phyloP scores from a whole-genome alignment of 2,113 vertebrate species.

The Hirundichthys speculiger region DNA sequence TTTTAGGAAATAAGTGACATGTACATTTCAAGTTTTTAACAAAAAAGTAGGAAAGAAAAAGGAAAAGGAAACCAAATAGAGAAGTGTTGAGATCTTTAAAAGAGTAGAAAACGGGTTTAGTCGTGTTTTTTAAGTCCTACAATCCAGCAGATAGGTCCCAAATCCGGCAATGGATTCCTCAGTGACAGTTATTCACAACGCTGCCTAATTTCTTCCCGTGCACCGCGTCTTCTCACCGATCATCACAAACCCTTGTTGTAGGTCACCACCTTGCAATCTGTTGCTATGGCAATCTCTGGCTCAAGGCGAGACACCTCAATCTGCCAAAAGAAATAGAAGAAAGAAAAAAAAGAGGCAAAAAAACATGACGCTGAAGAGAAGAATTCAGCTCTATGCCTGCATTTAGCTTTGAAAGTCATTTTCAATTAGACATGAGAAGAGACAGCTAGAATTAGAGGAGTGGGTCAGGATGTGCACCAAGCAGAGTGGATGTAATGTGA shows the following conservation, averaged over 20 bases:
- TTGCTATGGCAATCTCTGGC: slow-evolving; percentile 93
- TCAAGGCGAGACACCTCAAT: slow-evolving; percentile 93
- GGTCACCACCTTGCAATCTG: slow-evolving; percentile 89
- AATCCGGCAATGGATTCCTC: slow-evolving; percentile 11
- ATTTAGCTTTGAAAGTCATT: slow-evolving; percentile 21
- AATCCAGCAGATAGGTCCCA: slow-evolving; percentile 2
- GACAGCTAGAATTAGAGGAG: slow-evolving; percentile 21
- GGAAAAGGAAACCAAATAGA: not conserved
- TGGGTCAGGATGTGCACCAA: slow-evolving; percentile 28
- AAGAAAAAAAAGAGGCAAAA: not conserved
- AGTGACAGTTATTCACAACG: slow-evolving; percentile 16
- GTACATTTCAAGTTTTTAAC: not conserved
- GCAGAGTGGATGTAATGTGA: slow-evolving; percentile 56
- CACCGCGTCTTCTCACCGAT: slow-evolving; percentile 29
- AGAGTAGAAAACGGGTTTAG: slow-evolving; percentile 6
- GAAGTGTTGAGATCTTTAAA: slow-evolving; percentile 14
- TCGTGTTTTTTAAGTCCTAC: slow-evolving; percentile 18
- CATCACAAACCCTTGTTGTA: slow-evolving; percentile 97
- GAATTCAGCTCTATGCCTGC: not conserved
- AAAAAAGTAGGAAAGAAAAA: slow-evolving; percentile 11
- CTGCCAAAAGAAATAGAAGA: slow-evolving; percentile 67
- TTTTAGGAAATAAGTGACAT: slow-evolving; percentile 7
- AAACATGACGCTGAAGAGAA: slow-evolving; percentile 3
- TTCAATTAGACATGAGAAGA: slow-evolving; percentile 25
- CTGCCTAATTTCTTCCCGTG: slow-evolving; percentile 15